Percentiles rank a stretch among this genome's conserved stretches.
Conservation (phyloP, 2,888 invertebrate species). For the Drosophila merina region DNA sequence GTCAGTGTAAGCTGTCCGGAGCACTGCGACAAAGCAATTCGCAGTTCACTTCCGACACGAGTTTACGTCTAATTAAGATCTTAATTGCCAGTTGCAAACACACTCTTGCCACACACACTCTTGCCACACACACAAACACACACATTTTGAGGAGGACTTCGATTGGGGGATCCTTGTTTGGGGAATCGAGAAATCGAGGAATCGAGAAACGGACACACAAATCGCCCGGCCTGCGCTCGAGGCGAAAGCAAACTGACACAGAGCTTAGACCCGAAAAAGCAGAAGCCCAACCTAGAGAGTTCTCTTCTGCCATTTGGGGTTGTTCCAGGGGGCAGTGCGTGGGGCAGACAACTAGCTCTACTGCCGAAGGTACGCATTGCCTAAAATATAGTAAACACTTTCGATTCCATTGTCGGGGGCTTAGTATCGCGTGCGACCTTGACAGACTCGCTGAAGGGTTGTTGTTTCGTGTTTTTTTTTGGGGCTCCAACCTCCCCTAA, state of each 20-base stretch:
- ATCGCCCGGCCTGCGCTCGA: slow-evolving; percentile 37
- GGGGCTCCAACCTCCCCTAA: slow-evolving; percentile 40
- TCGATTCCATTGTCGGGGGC: slow-evolving; percentile 35
- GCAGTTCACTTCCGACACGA: slow-evolving; percentile 42
- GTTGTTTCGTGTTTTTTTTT: not conserved
- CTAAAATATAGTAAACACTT: slow-evolving; percentile 24
- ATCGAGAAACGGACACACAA: not conserved
- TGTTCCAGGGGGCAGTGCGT: slow-evolving; percentile 9
- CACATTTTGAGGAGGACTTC: not conserved
- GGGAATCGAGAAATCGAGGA: not conserved
- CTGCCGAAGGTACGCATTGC: not conserved
- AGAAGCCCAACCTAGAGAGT: slow-evolving; percentile 7
- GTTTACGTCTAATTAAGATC: slow-evolving; percentile 41
- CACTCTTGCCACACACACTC: not conserved
- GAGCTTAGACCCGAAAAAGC: slow-evolving; percentile 4
- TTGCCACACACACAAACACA: not conserved
- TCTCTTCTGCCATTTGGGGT: not conserved
- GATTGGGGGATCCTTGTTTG: not conserved
- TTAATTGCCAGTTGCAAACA: slow-evolving; percentile 40
- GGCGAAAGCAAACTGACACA: slow-evolving; percentile 36
- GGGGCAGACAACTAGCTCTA: slow-evolving; percentile 21
- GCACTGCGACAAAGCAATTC: slow-evolving; percentile 36
- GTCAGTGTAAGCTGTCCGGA: slow-evolving; percentile 12
- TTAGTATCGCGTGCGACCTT: slow-evolving; percentile 43
- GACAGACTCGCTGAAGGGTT: slow-evolving; percentile 13